Conservation (phyloP, 2,113 vertebrate species). For the Peucedramus taeniatus region DNA sequence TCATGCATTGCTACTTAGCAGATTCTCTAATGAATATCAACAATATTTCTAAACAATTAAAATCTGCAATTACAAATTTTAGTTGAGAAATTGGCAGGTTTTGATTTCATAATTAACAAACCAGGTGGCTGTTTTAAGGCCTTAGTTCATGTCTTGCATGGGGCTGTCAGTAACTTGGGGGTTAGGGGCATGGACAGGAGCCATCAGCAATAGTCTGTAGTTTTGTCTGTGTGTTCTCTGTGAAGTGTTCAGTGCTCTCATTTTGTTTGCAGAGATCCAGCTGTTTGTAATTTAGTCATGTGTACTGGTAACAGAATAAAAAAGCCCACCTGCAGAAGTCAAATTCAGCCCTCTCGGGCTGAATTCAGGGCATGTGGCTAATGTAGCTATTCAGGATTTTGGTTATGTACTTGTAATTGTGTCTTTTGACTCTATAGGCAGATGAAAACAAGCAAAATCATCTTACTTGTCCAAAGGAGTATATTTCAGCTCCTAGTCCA, state of each 20-base stretch:
- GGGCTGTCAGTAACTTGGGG: not conserved
- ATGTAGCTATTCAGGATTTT: not conserved
- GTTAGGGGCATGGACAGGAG: not conserved
- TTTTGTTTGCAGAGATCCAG: not conserved
- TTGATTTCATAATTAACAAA: not conserved
- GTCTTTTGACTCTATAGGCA: constrained; percentile 49
- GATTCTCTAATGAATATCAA: not conserved
- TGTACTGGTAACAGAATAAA: not conserved
- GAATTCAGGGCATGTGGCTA: not conserved
- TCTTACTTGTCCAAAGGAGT: constrained; percentile 30
- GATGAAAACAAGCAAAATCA: constrained; percentile 3
- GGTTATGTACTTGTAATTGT: not conserved
- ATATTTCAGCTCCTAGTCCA: constrained; percentile 49
- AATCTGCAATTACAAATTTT: not conserved
- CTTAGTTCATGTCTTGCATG: not conserved
- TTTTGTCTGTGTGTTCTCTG: not conserved
- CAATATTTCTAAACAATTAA: not conserved
- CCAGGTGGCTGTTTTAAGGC: not conserved
- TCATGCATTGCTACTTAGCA: not conserved
- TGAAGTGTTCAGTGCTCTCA: not conserved
- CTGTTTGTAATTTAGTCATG: not conserved
- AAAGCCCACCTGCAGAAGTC: not conserved
- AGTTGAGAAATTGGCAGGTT: not conserved
- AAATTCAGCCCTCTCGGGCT: not conserved
- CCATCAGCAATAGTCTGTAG: not conserved